Evolutionary conservation across 2,888 invertebrate species (phyloP).

Genomic region (Thelaira solivaga): DNA sequence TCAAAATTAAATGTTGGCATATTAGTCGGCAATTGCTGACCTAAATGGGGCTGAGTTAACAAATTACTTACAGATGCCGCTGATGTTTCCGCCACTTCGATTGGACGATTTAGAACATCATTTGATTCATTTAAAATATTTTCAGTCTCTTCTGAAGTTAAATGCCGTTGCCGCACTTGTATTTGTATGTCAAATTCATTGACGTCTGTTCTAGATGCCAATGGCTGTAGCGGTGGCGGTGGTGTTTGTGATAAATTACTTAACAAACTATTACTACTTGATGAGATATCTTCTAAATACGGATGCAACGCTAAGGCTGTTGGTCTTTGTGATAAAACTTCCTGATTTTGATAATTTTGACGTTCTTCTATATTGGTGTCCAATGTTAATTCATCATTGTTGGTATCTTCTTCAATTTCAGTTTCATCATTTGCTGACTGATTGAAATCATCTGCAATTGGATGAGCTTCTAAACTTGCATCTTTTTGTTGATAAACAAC

Average conservation of each 20-base stretch:
- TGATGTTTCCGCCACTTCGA: slow-evolving; percentile 24
- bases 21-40: slow-evolving; percentile 26
- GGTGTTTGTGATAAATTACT: slow-evolving; percentile 51
- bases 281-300: slow-evolving; percentile 60
- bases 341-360: slow-evolving; percentile 70
- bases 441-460: slow-evolving; percentile 2
- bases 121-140: slow-evolving; percentile 72
- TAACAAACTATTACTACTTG: slow-evolving; percentile 56
- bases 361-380: slow-evolving; percentile 67
- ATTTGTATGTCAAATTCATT: background rate
- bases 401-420: slow-evolving; percentile 8
- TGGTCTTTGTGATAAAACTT: slow-evolving; percentile 52
- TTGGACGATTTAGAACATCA: slow-evolving; percentile 44
- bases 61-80: background rate
- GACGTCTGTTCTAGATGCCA: background rate
- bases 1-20: slow-evolving; percentile 56
- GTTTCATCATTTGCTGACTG: background rate
- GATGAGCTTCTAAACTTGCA: slow-evolving; percentile 20
- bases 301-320: slow-evolving; percentile 57
- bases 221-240: slow-evolving; percentile 30
- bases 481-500: slow-evolving; percentile 26
- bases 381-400: slow-evolving; percentile 11
- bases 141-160: slow-evolving; percentile 72
- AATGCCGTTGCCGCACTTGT: slow-evolving; percentile 6
- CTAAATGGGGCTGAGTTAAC: slow-evolving; percentile 27